A percentile compares a stretch with the other conserved stretches of the same genome.
Conservation (phyloP, 2,888 invertebrate species). For the Heliconius ethilla region DNA sequence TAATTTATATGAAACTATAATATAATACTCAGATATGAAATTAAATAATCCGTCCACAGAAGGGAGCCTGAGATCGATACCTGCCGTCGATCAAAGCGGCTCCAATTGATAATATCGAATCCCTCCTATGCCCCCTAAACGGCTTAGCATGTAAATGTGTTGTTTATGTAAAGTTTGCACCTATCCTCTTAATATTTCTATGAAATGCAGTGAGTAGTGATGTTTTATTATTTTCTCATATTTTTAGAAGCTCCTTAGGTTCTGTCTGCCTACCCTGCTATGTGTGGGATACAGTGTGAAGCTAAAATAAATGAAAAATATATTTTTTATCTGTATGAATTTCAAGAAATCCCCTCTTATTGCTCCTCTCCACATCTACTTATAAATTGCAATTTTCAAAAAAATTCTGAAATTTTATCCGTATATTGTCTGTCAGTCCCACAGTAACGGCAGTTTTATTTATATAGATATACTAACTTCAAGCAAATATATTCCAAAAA, state of each 20-base stretch:
- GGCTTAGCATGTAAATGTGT: conserved; percentile 2
- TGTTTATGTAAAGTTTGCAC: conserved; percentile 1
- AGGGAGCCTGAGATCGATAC: conserved; percentile 1
- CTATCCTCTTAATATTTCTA: not conserved
- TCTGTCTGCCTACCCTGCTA: too few relatives aligned
- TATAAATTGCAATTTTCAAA: too few relatives aligned
- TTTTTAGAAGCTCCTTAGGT: not conserved
- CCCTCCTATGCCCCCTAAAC: not conserved
- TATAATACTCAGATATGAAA: not conserved
- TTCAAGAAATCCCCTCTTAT: too few relatives aligned
- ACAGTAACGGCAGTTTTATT: too few relatives aligned
- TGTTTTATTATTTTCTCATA: not conserved
- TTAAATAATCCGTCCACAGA: not conserved
- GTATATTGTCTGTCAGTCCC: too few relatives aligned
- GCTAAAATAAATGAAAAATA: too few relatives aligned
- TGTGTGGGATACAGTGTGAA: too few relatives aligned
- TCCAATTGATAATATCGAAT: conserved; percentile 15
- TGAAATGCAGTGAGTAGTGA: not conserved
- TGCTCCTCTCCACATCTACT: too few relatives aligned
- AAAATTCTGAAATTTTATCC: too few relatives aligned
- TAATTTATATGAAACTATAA: not conserved
- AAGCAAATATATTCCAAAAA: too few relatives aligned
- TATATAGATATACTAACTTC: too few relatives aligned
- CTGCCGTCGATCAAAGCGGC: conserved; percentile 5
- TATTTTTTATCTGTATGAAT: too few relatives aligned